Base-by-base conservation (phyloP, 1,140 invertebrate genomes). In the Vollenhovia emeryi region DNA sequence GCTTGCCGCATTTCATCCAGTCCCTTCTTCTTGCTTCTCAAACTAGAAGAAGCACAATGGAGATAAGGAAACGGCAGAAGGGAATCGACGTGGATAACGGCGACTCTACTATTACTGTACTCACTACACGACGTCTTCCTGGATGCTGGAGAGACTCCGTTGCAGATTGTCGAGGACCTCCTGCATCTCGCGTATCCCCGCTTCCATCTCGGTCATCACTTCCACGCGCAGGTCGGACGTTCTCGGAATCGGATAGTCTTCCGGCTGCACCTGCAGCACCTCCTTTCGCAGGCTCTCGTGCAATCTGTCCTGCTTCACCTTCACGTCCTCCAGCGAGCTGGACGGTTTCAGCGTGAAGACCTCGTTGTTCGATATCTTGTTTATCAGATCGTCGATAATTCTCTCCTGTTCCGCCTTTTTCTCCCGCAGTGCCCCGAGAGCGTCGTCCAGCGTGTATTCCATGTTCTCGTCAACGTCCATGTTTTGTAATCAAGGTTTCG, bases 401-500 rank as follows among this genome's bases (percentile, higher is more conserved):
- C 73, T 13, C 27, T 87, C 40, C 18, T 71, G 84, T 24, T 91
- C 84, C 30, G 24, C 21, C 33, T 89, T 45, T 1, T 86, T 52
- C 4, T 92, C 86, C 60, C 88, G 89, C 9, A 94, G 59, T 33
- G 80, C 30, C 24, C 91, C 91, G 7, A 89, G 86, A 0, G 91
- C 85, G 62, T 94, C 92, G 48, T 93, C 79, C 5, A 93, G 68
- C 1, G 93, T 91, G 52, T 92, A 91, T 52, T 91, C 90, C 86
- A 89, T 66, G 21, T 21, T 85, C 43, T 18, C 27, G 2, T 40
- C n/a, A n/a, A n/a, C n/a, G n/a, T n/a, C n/a, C n/a, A n/a, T n/a
- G n/a, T n/a, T n/a, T 60, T 60, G 3, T 18, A 62, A 36, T 62
- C 7, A 36, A 36, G 36, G 21, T 36, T 36, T 62, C 15, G 33